Evolutionary conservation across 2,797 vertebrate species (phyloP).

Genomic region (Buceros bicornis): DNA sequence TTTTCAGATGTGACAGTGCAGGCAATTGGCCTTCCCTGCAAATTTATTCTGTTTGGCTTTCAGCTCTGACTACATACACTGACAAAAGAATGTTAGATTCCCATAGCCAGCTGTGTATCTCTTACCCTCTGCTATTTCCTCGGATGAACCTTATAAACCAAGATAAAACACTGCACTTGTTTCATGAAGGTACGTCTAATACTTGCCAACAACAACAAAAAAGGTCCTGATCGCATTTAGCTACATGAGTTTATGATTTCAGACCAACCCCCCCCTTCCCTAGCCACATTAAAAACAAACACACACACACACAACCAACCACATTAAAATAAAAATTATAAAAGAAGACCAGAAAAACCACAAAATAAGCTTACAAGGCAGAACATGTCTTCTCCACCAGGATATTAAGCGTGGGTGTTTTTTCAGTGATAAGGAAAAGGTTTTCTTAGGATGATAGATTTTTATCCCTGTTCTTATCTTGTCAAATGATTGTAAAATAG

Average conservation of each 20-base stretch:
- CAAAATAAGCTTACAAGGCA: neutral
- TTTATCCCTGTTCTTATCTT: neutral
- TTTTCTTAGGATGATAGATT: neutral
- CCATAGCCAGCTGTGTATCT: neutral
- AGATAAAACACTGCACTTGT: neutral
- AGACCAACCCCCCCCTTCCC: neutral
- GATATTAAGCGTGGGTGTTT: fast-evolving
- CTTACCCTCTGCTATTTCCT: neutral
- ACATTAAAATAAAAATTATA: neutral
- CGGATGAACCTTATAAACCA: neutral
- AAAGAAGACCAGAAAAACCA: fast-evolving
- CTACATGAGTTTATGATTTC: neutral
- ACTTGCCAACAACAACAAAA: neutral
- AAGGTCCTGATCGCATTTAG: neutral
- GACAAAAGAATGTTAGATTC: neutral
- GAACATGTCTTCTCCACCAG: neutral
- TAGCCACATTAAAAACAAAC: too few species aligned
- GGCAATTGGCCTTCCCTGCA: neutral
- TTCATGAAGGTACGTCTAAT: neutral
- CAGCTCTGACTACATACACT: neutral
- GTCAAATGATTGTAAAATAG: neutral
- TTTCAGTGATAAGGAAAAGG: neutral
- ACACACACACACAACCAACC: too few species aligned
- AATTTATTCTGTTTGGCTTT: neutral
- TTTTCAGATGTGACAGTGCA: neutral